Conservation (phyloP, 2,888 invertebrate species). For the Drosophila stalkeri region DNA sequence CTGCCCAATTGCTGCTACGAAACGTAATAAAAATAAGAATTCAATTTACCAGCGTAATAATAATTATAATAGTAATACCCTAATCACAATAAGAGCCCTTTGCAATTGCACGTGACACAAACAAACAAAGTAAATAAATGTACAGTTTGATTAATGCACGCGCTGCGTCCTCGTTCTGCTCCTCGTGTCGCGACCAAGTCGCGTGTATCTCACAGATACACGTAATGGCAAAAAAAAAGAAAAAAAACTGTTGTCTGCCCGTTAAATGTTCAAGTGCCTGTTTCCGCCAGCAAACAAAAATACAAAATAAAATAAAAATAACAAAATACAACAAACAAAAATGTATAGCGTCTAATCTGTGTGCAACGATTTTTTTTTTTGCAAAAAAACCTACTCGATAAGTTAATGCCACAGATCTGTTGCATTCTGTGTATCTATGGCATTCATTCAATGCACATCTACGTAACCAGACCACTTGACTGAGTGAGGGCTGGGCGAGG, state of each 20-base stretch:
- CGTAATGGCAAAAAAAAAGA: conserved; percentile 24
- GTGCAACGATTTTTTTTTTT: conserved; percentile 18
- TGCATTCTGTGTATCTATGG: conserved; percentile 22
- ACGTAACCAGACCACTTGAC: conserved; percentile 30
- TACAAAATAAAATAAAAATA: conserved; percentile 3
- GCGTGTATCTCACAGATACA: conserved; percentile 46
- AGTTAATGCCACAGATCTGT: conserved; percentile 33
- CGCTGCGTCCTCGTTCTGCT: conserved; percentile 20
- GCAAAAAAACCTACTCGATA: conserved; percentile 34
- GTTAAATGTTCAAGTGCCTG: conserved; percentile 61
- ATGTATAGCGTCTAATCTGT: conserved; percentile 28
- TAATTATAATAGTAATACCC: conserved; percentile 1
- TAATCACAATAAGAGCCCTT: conserved; percentile 11
- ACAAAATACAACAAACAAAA: conserved; percentile 5
- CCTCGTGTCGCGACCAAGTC: conserved; percentile 49
- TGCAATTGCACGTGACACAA: conserved; percentile 46
- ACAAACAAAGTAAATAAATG: conserved; percentile 28
- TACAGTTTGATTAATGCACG: conserved; percentile 34
- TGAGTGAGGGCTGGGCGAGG: not conserved
- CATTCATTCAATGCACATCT: conserved; percentile 7
- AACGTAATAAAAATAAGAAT: conserved; percentile 31
- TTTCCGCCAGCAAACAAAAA: conserved; percentile 58
- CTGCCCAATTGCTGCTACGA: conserved; percentile 50
- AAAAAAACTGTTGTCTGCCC: conserved; percentile 11
- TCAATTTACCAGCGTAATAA: not conserved